Conservation (phyloP, 1,140 invertebrate species). For the Epicauta chinensis region DNA sequence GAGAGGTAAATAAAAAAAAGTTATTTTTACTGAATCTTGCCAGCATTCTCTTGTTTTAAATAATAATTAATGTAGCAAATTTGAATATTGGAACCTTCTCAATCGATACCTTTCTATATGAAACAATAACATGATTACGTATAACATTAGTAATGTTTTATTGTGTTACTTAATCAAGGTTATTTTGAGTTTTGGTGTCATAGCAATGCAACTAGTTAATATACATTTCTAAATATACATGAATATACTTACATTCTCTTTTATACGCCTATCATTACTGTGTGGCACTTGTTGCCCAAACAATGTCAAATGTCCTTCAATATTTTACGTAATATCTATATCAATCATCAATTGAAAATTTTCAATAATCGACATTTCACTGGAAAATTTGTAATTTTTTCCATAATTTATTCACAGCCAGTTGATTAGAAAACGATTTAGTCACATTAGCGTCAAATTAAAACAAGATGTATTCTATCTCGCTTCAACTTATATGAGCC, state of each 20-base stretch:
- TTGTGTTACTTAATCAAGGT: conserved; percentile 32
- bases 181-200: conserved; percentile 24
- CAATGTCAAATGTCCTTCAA: too few species aligned
- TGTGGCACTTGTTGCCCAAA: too few species aligned
- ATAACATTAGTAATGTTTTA: conserved; percentile 24
- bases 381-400: too few species aligned
- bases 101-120: conserved; percentile 24
- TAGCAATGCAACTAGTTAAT: conserved; percentile 20
- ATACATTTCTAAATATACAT: conserved; percentile 20
- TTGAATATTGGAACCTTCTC: conserved; percentile 25
- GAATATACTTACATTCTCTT: conserved; percentile 18
- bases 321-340: too few species aligned
- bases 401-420: too few species aligned
- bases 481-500: too few species aligned
- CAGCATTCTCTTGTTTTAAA: conserved; percentile 32
- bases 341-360: too few species aligned
- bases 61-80: conserved; percentile 24
- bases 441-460: too few species aligned
- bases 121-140: conserved; percentile 24
- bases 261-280: background rate
- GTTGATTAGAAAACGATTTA: too few species aligned
- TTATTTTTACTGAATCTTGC: conserved; percentile 31
- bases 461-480: too few species aligned
- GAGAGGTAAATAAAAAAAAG: conserved; percentile 5
- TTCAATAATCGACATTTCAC: too few species aligned